These are phyloP conservation scores for Drosophila demipolita DNA, from an alignment of 2,888 invertebrate genomes.

Conservation along the genomic window DNA sequence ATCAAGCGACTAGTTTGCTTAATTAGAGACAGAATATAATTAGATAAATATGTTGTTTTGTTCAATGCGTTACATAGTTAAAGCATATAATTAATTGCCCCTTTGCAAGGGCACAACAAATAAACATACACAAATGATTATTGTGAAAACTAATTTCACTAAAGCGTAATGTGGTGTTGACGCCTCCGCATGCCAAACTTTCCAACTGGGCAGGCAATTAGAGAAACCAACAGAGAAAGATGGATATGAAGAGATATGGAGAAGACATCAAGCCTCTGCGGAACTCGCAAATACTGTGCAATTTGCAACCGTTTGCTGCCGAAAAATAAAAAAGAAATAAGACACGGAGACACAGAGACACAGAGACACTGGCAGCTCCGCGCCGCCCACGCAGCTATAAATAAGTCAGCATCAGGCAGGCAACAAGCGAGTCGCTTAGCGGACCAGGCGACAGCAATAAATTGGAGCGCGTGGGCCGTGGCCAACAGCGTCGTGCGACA, in stretches of 20 bases:
- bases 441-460: slow-evolving; percentile 67
- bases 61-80: background rate
- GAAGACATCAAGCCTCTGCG: slow-evolving; percentile 29
- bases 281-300: slow-evolving; percentile 56
- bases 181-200: slow-evolving; percentile 39
- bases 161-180: slow-evolving; percentile 26
- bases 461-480: slow-evolving; percentile 73
- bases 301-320: slow-evolving; percentile 81
- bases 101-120: background rate
- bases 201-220: slow-evolving; percentile 35
- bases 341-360: background rate
- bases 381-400: slow-evolving; percentile 73
- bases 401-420: slow-evolving; percentile 50
- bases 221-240: slow-evolving; percentile 15
- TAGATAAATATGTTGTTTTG: background rate
- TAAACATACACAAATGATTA: slow-evolving; percentile 45
- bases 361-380: slow-evolving; percentile 5
- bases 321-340: slow-evolving; percentile 48
- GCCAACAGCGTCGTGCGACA: slow-evolving; percentile 56
- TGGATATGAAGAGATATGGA: background rate
- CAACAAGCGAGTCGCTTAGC: slow-evolving; percentile 45
- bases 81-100: background rate
- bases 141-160: slow-evolving; percentile 68
- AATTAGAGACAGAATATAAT: background rate
- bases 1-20: background rate